These are phyloP conservation scores for Oreochromis grahami DNA, from an alignment of 2,797 vertebrate species.

Conservation along the genomic window DNA sequence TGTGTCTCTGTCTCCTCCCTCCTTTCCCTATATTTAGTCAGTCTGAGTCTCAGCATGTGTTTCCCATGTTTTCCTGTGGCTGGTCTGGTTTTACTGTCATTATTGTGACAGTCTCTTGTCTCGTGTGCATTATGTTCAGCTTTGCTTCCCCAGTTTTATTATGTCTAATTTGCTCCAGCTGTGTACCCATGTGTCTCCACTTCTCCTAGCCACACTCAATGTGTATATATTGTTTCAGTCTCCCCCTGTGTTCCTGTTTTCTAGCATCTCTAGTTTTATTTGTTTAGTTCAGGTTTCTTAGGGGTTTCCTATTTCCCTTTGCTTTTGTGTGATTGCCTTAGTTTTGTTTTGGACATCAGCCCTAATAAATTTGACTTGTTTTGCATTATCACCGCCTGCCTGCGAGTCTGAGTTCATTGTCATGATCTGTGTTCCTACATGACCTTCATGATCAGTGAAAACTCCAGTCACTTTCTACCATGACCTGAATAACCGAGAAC, in stretches of 20 bases:
- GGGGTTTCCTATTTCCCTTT: not conserved
- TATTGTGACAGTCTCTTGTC: not conserved
- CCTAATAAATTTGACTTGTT: not conserved
- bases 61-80: no score
- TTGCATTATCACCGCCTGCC: not conserved
- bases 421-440: not conserved
- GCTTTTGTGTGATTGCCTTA: not conserved
- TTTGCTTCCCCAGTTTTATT: not conserved
- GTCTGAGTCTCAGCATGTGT: no score
- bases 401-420: not conserved
- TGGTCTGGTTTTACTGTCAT: no score
- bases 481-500: not conserved
- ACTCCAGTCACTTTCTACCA: not conserved
- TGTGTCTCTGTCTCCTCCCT: not conserved
- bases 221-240: not conserved
- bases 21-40: not conserved
- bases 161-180: not conserved
- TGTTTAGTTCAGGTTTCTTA: not conserved
- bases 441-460: not conserved
- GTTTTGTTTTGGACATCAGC: not conserved
- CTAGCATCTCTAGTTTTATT: not conserved
- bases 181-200: not conserved
- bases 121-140: not conserved
- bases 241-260: not conserved
- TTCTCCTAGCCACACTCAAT: not conserved